Evolutionary conservation across 1,140 invertebrate genomes (phyloP), one percentile per base, ranked within the genome.

Genomic region (Ladona fulva): DNA sequence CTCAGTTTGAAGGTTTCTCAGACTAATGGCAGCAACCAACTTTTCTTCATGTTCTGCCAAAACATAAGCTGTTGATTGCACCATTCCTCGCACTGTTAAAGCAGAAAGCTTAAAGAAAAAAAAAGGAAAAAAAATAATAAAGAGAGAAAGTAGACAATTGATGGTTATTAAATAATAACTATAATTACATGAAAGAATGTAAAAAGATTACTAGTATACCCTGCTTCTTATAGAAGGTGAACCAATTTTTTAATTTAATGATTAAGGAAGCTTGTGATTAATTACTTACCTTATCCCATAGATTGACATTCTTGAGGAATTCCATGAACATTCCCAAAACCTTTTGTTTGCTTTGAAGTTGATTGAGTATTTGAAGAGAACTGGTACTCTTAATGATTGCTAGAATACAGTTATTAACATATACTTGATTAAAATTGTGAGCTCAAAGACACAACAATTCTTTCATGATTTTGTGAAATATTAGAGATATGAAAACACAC

Each of bases 291-390:
- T 91, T 89, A 42, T 88, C 87, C 93, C 93, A 95, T 11, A 97
- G 83, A 22, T 89, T 88, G 74, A 90, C 87, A 74, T 90, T 89
- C 82, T 93, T 92, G n/a, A 97, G 85, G 84, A 97, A 97, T 42
- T 89, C 85, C 29, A 92, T 83, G 81, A 89, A 93, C 19, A 94
- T 88, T 76, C 92, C 88, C 74, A 95, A 87, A 3, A 93, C 94
- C 82, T 91, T 90, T 80, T 92, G 90, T 85, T 98, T 97, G 82
- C 96, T 94, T 80, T 92, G 90, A 12, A 98, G 84, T 83, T 97
- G 95, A 80, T 92, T 91, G 0, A 89, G 83, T 78, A 95, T 91
- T 84, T 96, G 92, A 85, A 97, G 89, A 1, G 94, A 92, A n/a
- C 42, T 77, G 76, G 76, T 24, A 19, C 14, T 75, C 37, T 42